phyloP scores from a whole-genome alignment of 2,797 vertebrate species.

The Chaenodraco wilsoni region DNA sequence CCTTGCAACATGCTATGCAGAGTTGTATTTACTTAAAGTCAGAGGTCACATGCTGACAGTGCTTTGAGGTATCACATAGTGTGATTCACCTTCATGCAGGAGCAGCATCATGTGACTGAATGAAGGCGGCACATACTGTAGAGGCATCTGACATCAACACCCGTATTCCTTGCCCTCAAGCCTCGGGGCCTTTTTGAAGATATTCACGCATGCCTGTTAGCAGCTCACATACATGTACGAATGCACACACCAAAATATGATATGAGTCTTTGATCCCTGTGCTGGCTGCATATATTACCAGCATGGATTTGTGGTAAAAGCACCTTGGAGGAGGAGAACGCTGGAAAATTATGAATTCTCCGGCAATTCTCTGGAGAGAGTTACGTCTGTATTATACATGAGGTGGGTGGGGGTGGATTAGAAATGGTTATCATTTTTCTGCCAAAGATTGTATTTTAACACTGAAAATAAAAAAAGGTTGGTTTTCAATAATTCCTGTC shows the following conservation, averaged over 20 bases:
- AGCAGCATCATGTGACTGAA: slow-evolving; percentile 34
- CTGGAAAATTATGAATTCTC: slow-evolving; percentile 69
- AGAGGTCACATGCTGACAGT: slow-evolving; percentile 31
- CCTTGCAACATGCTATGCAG: slow-evolving; percentile 24
- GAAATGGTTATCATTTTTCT: slow-evolving; percentile 38
- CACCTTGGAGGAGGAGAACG: slow-evolving; percentile 61
- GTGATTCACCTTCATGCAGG: slow-evolving; percentile 54
- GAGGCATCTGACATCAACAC: slow-evolving; percentile 64
- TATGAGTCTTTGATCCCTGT: slow-evolving; percentile 71
- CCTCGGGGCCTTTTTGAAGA: slow-evolving; percentile 68
- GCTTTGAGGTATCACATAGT: slow-evolving; percentile 36
- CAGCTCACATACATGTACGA: slow-evolving; percentile 52
- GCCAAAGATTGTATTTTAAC: slow-evolving; percentile 40
- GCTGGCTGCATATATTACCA: slow-evolving; percentile 66
- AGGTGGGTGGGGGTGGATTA: slow-evolving; percentile 32
- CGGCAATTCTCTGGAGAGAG: slow-evolving; percentile 51
- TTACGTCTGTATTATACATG: slow-evolving; percentile 64
- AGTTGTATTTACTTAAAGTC: slow-evolving; percentile 49
- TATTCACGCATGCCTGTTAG: slow-evolving; percentile 57
- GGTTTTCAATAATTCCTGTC: slow-evolving; percentile 14
- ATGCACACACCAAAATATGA: slow-evolving; percentile 57
- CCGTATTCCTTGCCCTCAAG: slow-evolving; percentile 43
- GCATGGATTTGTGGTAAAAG: slow-evolving; percentile 42
- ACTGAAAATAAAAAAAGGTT: not conserved
- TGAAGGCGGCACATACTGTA: slow-evolving; percentile 32